Base-by-base conservation (phyloP, 2,888 invertebrate genomes). In the Lordiphosa fenestrarum region DNA sequence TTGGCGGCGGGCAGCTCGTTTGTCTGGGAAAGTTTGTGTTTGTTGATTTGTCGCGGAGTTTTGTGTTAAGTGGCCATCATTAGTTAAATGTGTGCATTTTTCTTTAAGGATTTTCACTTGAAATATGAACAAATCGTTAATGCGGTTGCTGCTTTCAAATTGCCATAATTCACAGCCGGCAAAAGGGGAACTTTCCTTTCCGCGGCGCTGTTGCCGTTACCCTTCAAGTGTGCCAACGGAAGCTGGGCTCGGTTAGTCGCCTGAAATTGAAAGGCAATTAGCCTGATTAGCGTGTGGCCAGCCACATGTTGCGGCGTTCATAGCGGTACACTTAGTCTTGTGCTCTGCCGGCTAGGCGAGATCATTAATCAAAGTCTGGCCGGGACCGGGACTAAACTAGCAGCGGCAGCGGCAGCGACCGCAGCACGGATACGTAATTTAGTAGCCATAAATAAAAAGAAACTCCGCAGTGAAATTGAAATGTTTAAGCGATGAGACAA, bases 21-120 rank as follows among this genome's bases (percentile, higher is more conserved):
- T 74, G 73, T 80, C 81, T 84, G 84, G 83, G 84, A 77, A 77
- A 77, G 84, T 81, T 71, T 47, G 53, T 49, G 63, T 40, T 61
- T 62, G 84, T 75, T 85, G 84, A 82, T 84, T 85, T 85, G 86
- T 85, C 83, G 85, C 80, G 66, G 66, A 68, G 85, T 62, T 85
- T 44, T 83, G 67, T 73, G 77, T 80, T 80, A 80, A 80, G 80
- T 80, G 80, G 81, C 66, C 80, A 85, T 85, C 80, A 80, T 80
- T 80, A 80, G 80, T 85, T 80, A 80, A 80, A 83, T 80, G 85
- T 85, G 85, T 83, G 81, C 62, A 81, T 80, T 83, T 80, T 85
- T 83, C 85, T 83, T 85, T 71, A 80, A 80, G 81, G 80, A 83
- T 83, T 78, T 78, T 69, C 67, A 53, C 61, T 56, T 69, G 57